phyloP scores from a whole-genome alignment of 1,140 invertebrate species.

The Steinernema khuongi region DNA sequence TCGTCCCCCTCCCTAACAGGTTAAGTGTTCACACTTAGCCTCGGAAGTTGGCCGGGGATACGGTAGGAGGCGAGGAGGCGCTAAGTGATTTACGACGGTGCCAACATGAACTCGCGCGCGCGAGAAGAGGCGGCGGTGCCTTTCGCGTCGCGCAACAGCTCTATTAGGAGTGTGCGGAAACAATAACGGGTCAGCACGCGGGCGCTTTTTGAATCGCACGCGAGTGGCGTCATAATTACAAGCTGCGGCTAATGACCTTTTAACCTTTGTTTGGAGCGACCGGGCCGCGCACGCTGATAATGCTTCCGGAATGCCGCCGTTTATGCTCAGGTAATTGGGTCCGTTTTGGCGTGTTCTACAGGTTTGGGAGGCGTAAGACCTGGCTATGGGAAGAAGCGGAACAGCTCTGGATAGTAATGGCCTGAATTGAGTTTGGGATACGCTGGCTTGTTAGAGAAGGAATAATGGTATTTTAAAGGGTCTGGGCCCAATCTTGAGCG shows the following conservation, averaged over 20 bases:
- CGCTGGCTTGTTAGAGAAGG: too few species aligned
- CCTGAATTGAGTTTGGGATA: too few species aligned
- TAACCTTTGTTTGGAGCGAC: not conserved
- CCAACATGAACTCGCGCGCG: slow-evolving; percentile 5
- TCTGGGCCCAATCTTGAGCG: too few species aligned
- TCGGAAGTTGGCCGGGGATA: not conserved
- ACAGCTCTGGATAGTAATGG: too few species aligned
- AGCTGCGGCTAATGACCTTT: slow-evolving; percentile 16
- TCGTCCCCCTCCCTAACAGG: not conserved
- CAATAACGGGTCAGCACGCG: not conserved
- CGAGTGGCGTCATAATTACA: slow-evolving; percentile 16
- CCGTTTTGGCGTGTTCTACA: too few species aligned
- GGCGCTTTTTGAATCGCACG: slow-evolving; percentile 5
- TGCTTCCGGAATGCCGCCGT: slow-evolving; percentile 3
- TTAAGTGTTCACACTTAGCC: not conserved
- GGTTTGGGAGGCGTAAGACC: too few species aligned
- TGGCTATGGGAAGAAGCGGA: too few species aligned
- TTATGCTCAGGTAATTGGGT: not conserved
- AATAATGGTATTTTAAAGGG: too few species aligned
- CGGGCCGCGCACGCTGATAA: too few species aligned
- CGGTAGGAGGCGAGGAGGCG: not conserved
- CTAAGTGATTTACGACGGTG: slow-evolving; percentile 8
- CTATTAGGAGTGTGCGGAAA: not conserved
- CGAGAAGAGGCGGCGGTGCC: not conserved
- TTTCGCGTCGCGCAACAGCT: slow-evolving; percentile 4